Base-by-base conservation (phyloP, 2,888 invertebrate genomes). In the Chorisops tibialis region DNA sequence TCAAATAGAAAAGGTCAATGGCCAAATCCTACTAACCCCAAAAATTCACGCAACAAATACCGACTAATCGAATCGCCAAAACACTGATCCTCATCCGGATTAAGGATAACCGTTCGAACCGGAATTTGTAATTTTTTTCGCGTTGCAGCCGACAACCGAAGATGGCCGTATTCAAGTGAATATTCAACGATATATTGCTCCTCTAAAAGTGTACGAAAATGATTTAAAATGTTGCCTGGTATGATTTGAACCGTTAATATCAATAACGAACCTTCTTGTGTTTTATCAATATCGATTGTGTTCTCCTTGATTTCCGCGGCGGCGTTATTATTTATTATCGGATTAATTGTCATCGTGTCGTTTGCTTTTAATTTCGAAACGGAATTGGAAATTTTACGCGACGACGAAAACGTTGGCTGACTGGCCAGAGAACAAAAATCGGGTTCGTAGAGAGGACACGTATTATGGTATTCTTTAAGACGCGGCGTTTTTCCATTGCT, bases 121-220 rank as follows among this genome's bases (percentile, higher is more conserved):
- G 96, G 93, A 68, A 99, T 95, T 74, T 93, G 92, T 24, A 97
- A 83, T 41, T 88, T 85, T 62, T 91, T 86, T 6, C 99, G 83
- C 0, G 95, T 92, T 54, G 86, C 86, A 0, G 93, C 89, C 3
- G 93, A 93, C 4, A 99, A 80, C 0, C 98, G 85, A 30, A 99
- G 81, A 75, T 97, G 93, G 0, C 99, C 99, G 77, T 98, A 97
- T 77, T 99, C 96, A 68, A 98, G 80, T 0, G 98, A 93, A 81
- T 98, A 99, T 77, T 99, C 99, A 2, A 98, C 91, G 50, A 98
- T 96, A 75, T 97, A 97, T 73, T 94, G 92, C 71, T 96, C 95
- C 70, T 93, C 93, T 84, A 69, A 63, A 71, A 41, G 5, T 14
- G 41, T 12, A 41, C 18, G 14, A 16, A 30, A 30, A 7, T 30